These are phyloP conservation scores for Periophthalmus modestus DNA, from an alignment of 2,113 vertebrate species.

Conservation along the genomic window DNA sequence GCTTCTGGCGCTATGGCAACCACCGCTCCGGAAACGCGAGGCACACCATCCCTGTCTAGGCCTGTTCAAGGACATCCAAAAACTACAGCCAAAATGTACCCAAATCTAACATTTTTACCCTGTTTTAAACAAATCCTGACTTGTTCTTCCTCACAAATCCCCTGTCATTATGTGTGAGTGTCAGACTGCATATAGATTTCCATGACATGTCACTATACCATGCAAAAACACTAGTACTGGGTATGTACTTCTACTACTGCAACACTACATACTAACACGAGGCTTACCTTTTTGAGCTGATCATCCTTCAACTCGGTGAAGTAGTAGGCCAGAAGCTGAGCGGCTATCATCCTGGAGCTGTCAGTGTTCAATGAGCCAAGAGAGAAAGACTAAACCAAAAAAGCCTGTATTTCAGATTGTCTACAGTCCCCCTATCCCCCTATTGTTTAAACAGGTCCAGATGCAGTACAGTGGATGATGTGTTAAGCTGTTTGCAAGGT, in stretches of 20 bases:
- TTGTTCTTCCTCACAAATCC: constrained; percentile 9
- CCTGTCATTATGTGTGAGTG: constrained; percentile 21
- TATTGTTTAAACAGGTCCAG: background rate
- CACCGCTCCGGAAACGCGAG: constrained; percentile 33
- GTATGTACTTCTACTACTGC: background rate
- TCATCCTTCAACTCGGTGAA: constrained; percentile 98
- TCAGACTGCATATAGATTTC: background rate
- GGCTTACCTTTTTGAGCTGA: constrained; percentile 92
- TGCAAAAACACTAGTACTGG: background rate
- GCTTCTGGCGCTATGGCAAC: constrained; percentile 54
- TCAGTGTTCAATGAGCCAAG: constrained; percentile 31
- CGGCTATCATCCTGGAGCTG: constrained; percentile 88
- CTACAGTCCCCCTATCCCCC: constrained; percentile 19
- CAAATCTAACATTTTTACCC: too few relatives aligned
- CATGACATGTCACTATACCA: background rate
- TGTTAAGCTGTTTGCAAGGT: constrained; percentile 14
- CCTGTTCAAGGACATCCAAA: constrained; percentile 63
- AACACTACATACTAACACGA: background rate
- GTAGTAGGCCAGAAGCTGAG: constrained; percentile 96
- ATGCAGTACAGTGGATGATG: background rate
- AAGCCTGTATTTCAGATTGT: background rate
- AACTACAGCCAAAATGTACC: constrained; percentile 3
- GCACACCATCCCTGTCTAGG: constrained; percentile 20
- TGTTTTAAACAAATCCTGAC: too few relatives aligned
- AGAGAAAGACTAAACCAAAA: constrained; percentile 9